phyloP scores from a whole-genome alignment of 2,797 vertebrate genomes.

The Tangara arthus region DNA sequence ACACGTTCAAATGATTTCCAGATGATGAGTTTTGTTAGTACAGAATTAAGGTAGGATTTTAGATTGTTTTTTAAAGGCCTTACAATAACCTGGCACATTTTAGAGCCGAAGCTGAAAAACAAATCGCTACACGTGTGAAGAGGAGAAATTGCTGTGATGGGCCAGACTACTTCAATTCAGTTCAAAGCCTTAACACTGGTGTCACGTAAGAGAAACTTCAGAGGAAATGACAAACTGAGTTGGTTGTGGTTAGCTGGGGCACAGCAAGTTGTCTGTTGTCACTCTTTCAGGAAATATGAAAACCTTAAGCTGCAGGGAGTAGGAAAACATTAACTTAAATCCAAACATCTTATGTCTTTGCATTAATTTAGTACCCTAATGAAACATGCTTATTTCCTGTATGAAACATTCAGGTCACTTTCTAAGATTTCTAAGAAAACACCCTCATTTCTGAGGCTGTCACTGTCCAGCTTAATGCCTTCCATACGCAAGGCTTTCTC shows the following conservation, averaged over 20 bases:
- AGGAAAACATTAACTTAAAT: background rate
- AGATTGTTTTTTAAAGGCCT: background rate
- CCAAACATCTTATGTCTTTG: background rate
- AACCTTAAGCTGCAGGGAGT: background rate
- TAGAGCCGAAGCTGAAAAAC: background rate
- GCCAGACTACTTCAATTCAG: background rate
- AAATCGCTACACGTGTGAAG: background rate
- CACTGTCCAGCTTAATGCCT: background rate
- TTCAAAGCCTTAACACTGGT: background rate
- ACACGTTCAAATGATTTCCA: background rate
- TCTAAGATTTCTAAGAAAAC: background rate
- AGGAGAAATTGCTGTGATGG: background rate
- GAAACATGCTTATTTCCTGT: background rate
- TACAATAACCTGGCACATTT: background rate
- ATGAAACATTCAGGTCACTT: background rate
- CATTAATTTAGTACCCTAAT: background rate
- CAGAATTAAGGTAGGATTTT: background rate
- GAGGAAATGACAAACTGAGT: background rate
- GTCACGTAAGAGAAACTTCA: background rate
- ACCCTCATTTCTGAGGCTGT: background rate
- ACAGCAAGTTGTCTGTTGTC: background rate
- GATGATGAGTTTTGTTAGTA: background rate
- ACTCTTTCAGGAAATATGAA: background rate
- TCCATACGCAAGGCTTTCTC: background rate
- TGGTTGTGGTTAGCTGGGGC: background rate